Evolutionary conservation across 1,140 invertebrate genomes (phyloP).

Genomic region (Papilio dardanus): DNA sequence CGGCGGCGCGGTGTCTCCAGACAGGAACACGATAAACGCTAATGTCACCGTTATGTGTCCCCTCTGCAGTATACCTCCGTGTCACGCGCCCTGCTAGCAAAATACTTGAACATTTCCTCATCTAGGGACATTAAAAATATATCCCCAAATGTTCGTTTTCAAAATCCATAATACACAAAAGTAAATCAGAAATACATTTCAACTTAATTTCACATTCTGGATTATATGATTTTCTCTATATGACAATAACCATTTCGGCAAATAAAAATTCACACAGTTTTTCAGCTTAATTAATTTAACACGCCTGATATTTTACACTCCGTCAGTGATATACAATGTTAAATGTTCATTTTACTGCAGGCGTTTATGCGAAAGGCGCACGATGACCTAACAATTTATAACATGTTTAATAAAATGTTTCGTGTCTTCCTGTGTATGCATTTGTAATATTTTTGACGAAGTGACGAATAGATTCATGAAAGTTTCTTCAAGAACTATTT

Average conservation of each 20-base stretch:
- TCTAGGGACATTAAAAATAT: neutral
- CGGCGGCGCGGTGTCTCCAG: constrained; percentile 53
- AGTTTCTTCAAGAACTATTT: neutral
- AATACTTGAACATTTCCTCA: constrained; percentile 23
- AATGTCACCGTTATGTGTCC: constrained; percentile 61
- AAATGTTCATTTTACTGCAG: neutral
- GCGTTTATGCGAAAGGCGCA: neutral
- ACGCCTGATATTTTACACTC: neutral
- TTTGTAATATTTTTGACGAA: too few species aligned
- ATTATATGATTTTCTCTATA: neutral
- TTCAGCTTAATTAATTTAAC: neutral
- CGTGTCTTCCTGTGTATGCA: too few species aligned
- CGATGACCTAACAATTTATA: neutral
- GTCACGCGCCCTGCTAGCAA: constrained; percentile 12
- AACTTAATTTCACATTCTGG: neutral
- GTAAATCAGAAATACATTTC: neutral
- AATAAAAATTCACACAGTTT: too few species aligned
- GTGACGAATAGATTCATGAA: neutral
- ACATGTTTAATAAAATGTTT: neutral
- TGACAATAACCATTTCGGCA: too few species aligned
- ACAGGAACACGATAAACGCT: constrained; percentile 54
- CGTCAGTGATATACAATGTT: neutral
- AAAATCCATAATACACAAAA: neutral
- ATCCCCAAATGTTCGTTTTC: neutral
- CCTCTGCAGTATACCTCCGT: constrained; percentile 5